phyloP scores from a whole-genome alignment of 1,140 invertebrate genomes.

The Neuroterus valhalla region DNA sequence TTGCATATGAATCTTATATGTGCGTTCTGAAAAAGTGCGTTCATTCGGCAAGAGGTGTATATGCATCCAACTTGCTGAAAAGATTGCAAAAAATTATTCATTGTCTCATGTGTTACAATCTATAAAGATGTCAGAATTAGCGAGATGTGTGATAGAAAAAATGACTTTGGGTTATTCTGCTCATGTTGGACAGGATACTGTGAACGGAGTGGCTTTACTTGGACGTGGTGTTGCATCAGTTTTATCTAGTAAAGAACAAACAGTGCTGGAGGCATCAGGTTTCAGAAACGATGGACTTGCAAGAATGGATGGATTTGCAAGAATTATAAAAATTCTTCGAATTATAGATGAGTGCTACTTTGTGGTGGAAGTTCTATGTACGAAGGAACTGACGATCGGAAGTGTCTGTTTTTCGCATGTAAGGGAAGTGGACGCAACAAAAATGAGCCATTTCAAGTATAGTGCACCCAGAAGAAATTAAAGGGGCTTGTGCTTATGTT shows the following conservation, averaged over 20 bases:
- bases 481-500: background rate
- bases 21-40: background rate
- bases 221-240: background rate
- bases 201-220: background rate
- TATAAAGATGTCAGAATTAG: background rate
- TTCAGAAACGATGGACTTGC: background rate
- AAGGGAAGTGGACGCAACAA: background rate
- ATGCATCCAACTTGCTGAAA: background rate
- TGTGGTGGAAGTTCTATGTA: background rate
- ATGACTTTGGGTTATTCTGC: background rate
- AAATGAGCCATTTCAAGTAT: background rate
- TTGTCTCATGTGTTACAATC: background rate
- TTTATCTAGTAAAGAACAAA: no score
- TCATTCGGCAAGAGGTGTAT: background rate
- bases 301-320: background rate
- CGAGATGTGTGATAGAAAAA: background rate
- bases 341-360: background rate
- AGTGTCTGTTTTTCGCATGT: background rate
- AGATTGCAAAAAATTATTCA: background rate
- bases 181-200: background rate
- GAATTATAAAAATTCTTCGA: background rate
- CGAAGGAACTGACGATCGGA: background rate
- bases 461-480: background rate
- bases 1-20: conserved; percentile 1
- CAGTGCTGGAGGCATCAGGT: background rate